Conservation (phyloP, 1,140 invertebrate genomes). For the Cherax destructor region DNA sequence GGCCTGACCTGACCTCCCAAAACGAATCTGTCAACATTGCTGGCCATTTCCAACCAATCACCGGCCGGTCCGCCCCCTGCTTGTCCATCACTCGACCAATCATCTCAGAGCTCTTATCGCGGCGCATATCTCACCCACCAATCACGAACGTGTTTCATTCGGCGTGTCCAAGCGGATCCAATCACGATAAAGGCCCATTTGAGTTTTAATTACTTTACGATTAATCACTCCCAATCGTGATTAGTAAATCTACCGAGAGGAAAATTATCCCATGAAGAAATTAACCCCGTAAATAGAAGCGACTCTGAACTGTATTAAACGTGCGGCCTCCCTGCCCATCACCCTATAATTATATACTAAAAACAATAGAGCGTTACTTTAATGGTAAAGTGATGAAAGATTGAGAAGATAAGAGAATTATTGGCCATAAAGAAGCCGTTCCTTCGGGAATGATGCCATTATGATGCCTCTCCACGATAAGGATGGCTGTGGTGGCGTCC, state of each 20-base stretch:
- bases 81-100: slow-evolving; percentile 70
- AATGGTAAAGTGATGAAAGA: slow-evolving; percentile 67
- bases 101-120: slow-evolving; percentile 69
- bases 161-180: slow-evolving; percentile 50
- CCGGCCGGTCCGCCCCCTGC: slow-evolving; percentile 63
- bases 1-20: slow-evolving; percentile 60
- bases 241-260: slow-evolving; percentile 30
- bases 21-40: slow-evolving; percentile 70
- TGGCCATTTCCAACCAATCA: slow-evolving; percentile 64
- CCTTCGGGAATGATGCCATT: slow-evolving; percentile 56
- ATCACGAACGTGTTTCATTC: slow-evolving; percentile 57
- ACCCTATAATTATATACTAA: slow-evolving; percentile 57
- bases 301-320: neutral
- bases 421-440: slow-evolving; percentile 63
- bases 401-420: slow-evolving; percentile 58
- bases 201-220: slow-evolving; percentile 68
- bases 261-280: slow-evolving; percentile 52
- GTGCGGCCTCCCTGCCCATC: slow-evolving; percentile 27
- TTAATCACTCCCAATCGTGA: slow-evolving; percentile 57
- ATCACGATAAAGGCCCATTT: slow-evolving; percentile 66
- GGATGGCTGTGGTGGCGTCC: neutral
- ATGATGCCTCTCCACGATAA: slow-evolving; percentile 49
- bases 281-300: slow-evolving; percentile 36
- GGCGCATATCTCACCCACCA: slow-evolving; percentile 59
- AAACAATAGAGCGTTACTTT: slow-evolving; percentile 64